phyloP scores from a whole-genome alignment of 2,888 invertebrate species.

The Acholoe squamosa region DNA sequence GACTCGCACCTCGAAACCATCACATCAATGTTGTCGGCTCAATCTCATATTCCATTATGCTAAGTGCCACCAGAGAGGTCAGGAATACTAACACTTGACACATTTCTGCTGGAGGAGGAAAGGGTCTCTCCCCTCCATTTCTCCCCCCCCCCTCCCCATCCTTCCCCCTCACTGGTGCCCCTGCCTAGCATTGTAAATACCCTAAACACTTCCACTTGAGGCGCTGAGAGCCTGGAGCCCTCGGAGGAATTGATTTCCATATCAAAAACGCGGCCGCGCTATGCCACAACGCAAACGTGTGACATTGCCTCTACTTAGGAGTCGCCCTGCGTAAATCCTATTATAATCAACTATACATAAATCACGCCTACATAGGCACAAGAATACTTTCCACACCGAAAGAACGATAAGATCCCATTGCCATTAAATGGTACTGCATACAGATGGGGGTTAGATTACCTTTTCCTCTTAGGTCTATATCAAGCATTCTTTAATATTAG shows the following conservation, averaged over 20 bases:
- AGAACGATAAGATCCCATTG: too few species aligned
- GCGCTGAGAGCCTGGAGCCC: slow-evolving; percentile 8
- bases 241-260: slow-evolving; percentile 49
- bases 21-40: slow-evolving; percentile 33
- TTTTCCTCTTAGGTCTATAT: too few species aligned
- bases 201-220: slow-evolving; percentile 58
- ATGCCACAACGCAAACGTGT: not conserved
- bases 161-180: not conserved
- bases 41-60: slow-evolving; percentile 62
- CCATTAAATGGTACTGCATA: too few species aligned
- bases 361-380: not conserved
- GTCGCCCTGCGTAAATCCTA: not conserved
- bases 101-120: slow-evolving; percentile 30
- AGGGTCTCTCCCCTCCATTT: not conserved
- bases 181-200: slow-evolving; percentile 53
- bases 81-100: slow-evolving; percentile 62
- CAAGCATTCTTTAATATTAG: too few species aligned
- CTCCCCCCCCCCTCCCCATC: not conserved
- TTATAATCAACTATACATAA: not conserved
- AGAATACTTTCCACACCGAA: too few species aligned
- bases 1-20: slow-evolving; percentile 10
- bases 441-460: too few species aligned
- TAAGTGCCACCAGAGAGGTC: slow-evolving; percentile 18
- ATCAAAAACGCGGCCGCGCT: slow-evolving; percentile 3
- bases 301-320: not conserved